Percentiles rank a stretch among this genome's conserved stretches.
Evolutionary conservation across 2,888 invertebrate genomes (phyloP).

Genomic region (Uloborus plumipes): DNA sequence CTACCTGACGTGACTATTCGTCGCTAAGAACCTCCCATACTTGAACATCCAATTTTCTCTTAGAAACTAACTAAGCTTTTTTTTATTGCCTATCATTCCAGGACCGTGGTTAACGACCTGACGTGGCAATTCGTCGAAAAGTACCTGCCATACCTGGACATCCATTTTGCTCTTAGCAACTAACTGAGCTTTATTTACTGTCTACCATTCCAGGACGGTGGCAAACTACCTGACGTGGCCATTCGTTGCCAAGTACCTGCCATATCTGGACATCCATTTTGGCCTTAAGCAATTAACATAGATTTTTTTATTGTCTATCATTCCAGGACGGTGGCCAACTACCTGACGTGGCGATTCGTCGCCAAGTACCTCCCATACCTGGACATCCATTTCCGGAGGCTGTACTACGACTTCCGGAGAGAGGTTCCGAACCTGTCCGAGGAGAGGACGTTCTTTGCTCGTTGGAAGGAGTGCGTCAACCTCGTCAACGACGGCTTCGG

Average conservation of each 20-base stretch:
- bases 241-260: conserved; percentile 72
- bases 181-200: too few species aligned
- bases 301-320: too few species aligned
- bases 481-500: conserved; percentile 67
- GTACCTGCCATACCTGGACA: conserved; percentile 71
- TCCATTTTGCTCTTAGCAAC: too few species aligned
- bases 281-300: conserved; percentile 61
- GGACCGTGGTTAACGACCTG: conserved; percentile 73
- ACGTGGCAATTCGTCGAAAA: conserved; percentile 73
- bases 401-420: conserved; percentile 69
- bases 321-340: conserved; percentile 73
- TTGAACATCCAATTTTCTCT: conserved; percentile 71
- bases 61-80: too few species aligned
- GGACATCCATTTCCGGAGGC: conserved; percentile 70
- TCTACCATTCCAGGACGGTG: conserved; percentile 72
- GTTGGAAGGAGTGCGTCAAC: conserved; percentile 68
- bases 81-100: too few species aligned
- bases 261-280: conserved; percentile 71
- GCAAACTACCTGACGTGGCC: conserved; percentile 74
- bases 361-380: conserved; percentile 72
- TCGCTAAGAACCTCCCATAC: conserved; percentile 72
- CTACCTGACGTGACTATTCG: conserved; percentile 73
- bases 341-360: conserved; percentile 73
- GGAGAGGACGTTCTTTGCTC: conserved; percentile 64
- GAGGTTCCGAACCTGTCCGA: conserved; percentile 66